Evolutionary conservation across 2,888 invertebrate genomes (phyloP).

Genomic region (Theretra japonica): DNA sequence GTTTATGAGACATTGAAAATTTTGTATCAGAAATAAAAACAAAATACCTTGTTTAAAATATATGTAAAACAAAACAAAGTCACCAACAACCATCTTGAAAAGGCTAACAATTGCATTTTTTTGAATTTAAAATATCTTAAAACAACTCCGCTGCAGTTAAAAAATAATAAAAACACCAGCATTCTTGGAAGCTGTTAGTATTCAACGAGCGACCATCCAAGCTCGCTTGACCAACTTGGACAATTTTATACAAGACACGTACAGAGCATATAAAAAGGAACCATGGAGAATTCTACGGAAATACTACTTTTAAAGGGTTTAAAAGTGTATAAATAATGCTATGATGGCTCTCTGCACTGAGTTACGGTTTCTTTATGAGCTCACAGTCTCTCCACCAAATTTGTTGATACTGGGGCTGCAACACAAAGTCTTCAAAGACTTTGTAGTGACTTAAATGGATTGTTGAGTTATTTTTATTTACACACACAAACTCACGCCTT

Average conservation of each 20-base stretch:
- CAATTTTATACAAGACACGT: constrained; percentile 29
- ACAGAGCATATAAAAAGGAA: constrained; percentile 20
- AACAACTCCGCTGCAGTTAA: constrained; percentile 10
- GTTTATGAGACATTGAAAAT: no score
- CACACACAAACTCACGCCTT: no score
- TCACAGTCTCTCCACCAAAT: not conserved
- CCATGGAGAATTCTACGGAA: constrained; percentile 19
- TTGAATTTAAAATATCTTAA: not conserved
- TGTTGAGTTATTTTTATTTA: not conserved
- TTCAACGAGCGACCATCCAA: constrained; percentile 6
- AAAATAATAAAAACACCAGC: constrained; percentile 20
- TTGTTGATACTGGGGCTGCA: not conserved
- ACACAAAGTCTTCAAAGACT: not conserved
- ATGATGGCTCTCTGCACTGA: not conserved
- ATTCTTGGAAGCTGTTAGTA: constrained; percentile 23
- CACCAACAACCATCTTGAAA: not conserved
- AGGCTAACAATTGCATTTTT: not conserved
- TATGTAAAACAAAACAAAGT: not conserved
- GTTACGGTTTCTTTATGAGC: constrained; percentile 6
- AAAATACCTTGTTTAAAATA: no score
- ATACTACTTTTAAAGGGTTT: constrained; percentile 20
- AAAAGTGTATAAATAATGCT: constrained; percentile 18
- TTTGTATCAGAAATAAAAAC: no score
- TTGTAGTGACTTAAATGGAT: not conserved
- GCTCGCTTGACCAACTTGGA: constrained; percentile 28